A percentile compares a stretch with the other conserved stretches of the same genome.
Evolutionary conservation across 2,888 invertebrate genomes (phyloP).

Genomic region (Hybos culiciformis): DNA sequence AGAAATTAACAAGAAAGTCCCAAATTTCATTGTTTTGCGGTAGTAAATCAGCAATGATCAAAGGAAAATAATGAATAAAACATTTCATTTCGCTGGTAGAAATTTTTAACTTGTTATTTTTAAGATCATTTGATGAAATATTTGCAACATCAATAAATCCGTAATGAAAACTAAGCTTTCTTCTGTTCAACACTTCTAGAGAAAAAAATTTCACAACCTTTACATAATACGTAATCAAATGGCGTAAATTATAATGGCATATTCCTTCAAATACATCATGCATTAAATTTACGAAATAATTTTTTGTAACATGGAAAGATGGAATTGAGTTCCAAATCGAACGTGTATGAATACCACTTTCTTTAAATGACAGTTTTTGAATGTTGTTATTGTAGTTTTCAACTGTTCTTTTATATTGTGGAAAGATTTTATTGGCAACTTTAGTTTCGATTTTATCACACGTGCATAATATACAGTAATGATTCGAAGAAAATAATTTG

Average conservation of each 20-base stretch:
- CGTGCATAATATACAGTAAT: conserved; percentile 11
- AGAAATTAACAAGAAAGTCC: conserved; percentile 8
- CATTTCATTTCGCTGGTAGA: conserved; percentile 9
- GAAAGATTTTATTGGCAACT: neutral
- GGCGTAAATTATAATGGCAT: conserved; percentile 7
- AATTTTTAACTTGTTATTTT: conserved; percentile 9
- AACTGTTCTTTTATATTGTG: neutral
- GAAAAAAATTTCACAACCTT: conserved; percentile 4
- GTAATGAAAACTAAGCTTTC: conserved; percentile 10
- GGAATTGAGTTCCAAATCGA: conserved; percentile 10
- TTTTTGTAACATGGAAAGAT: conserved; percentile 10
- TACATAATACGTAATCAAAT: conserved; percentile 5
- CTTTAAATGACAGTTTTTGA: neutral
- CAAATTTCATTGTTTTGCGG: conserved; percentile 9
- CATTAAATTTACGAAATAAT: conserved; percentile 4
- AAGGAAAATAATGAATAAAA: conserved; percentile 9
- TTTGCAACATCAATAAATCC: conserved; percentile 8
- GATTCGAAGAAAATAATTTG: conserved; percentile 8
- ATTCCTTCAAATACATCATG: conserved; percentile 11
- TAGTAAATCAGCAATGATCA: conserved; percentile 12
- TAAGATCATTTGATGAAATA: conserved; percentile 3
- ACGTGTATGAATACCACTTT: conserved; percentile 6
- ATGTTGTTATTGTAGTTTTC: conserved; percentile 1
- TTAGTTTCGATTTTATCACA: neutral
- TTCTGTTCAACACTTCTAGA: conserved; percentile 7